Conservation (phyloP, 1,140 invertebrate species). For the Ips typographus region DNA sequence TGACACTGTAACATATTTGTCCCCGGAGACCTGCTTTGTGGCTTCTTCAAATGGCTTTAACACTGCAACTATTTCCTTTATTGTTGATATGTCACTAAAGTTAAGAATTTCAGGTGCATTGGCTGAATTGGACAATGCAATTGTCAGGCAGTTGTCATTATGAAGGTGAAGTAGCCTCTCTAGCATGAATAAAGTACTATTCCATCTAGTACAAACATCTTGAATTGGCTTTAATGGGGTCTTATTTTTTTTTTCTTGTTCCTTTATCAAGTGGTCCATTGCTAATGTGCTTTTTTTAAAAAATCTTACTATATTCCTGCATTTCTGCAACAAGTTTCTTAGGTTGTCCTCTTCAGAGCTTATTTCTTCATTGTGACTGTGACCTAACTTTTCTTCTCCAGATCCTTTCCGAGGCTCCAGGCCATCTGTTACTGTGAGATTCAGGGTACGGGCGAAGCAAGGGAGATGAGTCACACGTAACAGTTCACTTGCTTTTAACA, state of each 20-base stretch:
- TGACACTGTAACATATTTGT: too few relatives aligned
- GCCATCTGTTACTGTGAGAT: background rate
- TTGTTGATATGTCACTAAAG: too few relatives aligned
- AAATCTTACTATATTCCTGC: background rate
- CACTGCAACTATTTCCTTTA: too few relatives aligned
- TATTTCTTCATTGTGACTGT: background rate
- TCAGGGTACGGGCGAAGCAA: background rate
- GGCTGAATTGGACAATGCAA: too few relatives aligned
- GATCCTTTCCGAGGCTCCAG: too few relatives aligned
- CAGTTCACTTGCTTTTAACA: background rate
- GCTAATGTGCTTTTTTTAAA: too few relatives aligned
- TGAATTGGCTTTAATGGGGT: background rate
- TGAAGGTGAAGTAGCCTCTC: too few relatives aligned
- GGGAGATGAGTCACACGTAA: background rate
- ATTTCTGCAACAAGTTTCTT: slow-evolving; percentile 3
- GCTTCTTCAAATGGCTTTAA: too few relatives aligned
- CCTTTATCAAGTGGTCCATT: background rate
- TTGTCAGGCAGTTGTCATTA: too few relatives aligned
- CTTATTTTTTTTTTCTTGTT: slow-evolving; percentile 1
- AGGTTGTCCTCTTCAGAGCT: background rate
- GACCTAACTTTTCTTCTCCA: background rate
- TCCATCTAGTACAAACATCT: background rate
- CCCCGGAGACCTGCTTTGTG: too few relatives aligned
- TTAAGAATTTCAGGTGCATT: background rate
- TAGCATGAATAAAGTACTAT: background rate